These are phyloP conservation scores for Hypsibius dujardini DNA, from an alignment of 1,140 invertebrate genomes.

Conservation along the genomic window DNA sequence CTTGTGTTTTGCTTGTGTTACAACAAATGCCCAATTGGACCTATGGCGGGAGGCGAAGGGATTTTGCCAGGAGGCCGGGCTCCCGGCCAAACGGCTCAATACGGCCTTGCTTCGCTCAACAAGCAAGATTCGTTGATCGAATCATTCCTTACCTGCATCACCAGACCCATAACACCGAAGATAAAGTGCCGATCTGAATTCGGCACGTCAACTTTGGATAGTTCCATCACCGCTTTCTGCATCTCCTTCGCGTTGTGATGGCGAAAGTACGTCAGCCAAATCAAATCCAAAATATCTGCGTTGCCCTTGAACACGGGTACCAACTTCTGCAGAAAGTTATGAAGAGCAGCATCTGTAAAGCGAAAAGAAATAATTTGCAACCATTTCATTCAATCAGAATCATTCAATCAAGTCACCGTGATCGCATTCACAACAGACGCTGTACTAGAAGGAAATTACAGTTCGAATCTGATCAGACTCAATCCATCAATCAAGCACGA, in stretches of 20 bases:
- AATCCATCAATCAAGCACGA: neutral
- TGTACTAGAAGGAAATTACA: neutral
- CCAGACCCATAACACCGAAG: neutral
- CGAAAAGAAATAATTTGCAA: neutral
- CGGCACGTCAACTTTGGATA: neutral
- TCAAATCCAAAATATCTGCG: neutral
- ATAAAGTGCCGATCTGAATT: neutral
- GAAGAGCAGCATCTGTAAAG: neutral
- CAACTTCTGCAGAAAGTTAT: conserved; percentile 10
- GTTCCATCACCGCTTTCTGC: neutral
- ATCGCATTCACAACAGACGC: neutral
- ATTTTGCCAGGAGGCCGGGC: too few relatives aligned
- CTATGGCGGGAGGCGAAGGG: too few relatives aligned
- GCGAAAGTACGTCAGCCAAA: neutral
- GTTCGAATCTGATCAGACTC: too few relatives aligned
- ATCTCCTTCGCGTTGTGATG: conserved; percentile 10
- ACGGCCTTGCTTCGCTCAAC: too few relatives aligned
- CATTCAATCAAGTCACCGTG: neutral
- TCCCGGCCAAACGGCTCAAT: too few relatives aligned
- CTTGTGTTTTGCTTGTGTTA: too few relatives aligned
- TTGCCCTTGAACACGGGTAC: neutral
- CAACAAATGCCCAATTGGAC: too few relatives aligned
- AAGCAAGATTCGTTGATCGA: too few relatives aligned
- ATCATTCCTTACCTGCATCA: neutral
- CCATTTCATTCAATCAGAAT: neutral